Percentiles rank a stretch among this genome's conserved stretches.
Evolutionary conservation across 2,888 invertebrate species (phyloP).

Genomic region (Blera fallax): DNA sequence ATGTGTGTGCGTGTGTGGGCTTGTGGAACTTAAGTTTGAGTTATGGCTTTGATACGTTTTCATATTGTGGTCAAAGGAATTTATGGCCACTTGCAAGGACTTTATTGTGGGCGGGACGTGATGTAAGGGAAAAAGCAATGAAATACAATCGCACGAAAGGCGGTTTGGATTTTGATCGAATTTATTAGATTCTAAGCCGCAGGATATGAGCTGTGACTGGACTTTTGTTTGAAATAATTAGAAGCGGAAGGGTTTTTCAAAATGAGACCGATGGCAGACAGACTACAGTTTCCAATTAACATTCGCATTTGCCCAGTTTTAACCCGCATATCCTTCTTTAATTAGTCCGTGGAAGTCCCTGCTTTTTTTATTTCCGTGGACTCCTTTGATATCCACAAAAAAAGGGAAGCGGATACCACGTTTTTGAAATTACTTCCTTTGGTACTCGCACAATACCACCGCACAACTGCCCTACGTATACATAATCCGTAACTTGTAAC

Average conservation of each 20-base stretch:
- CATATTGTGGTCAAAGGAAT: constrained; percentile 48
- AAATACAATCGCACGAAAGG: not conserved
- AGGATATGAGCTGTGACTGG: not conserved
- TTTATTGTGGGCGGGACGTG: not conserved
- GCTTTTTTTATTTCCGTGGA: not conserved
- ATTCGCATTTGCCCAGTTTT: not conserved
- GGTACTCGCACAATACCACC: not conserved
- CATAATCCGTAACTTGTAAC: not conserved
- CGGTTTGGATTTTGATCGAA: not conserved
- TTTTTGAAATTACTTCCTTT: not conserved
- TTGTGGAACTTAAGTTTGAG: constrained; percentile 25
- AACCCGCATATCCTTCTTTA: not conserved
- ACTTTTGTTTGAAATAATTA: not conserved
- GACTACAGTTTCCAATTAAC: no score
- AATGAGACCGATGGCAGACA: no score
- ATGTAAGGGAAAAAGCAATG: not conserved
- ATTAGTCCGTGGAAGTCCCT: not conserved
- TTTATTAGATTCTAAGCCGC: constrained; percentile 2
- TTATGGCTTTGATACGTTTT: constrained; percentile 55
- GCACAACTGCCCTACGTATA: not conserved
- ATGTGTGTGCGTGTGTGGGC: not conserved
- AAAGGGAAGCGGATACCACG: not conserved
- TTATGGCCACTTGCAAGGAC: constrained; percentile 16
- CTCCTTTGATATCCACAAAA: not conserved
- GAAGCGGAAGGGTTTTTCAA: not conserved